These are phyloP conservation scores for Pampus argenteus DNA, from an alignment of 2,797 vertebrate genomes.

Conservation along the genomic window DNA sequence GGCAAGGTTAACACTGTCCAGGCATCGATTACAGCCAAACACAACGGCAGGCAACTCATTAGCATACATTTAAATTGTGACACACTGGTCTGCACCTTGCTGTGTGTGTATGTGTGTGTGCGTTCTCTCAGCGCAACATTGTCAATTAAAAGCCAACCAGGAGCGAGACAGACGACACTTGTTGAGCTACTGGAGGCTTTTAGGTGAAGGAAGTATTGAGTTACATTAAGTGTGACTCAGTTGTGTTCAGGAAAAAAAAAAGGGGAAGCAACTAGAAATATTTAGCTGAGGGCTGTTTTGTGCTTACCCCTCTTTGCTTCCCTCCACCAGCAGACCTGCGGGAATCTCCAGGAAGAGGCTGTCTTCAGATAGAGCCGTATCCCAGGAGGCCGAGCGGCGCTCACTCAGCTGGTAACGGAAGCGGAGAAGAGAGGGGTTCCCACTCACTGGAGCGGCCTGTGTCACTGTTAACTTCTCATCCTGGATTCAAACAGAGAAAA, in stretches of 20 bases:
- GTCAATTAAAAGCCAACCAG: too few species aligned
- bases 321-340: conserved; percentile 90
- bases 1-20: conserved; percentile 54
- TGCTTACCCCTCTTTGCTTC: conserved; percentile 96
- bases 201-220: too few species aligned
- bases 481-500: conserved; percentile 68
- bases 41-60: conserved; percentile 5
- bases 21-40: conserved; percentile 32
- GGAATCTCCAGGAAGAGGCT: conserved; percentile 96
- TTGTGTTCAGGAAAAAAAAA: too few species aligned
- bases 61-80: conserved; percentile 3
- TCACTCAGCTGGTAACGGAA: conserved; percentile 96
- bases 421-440: conserved; percentile 88
- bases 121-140: too few species aligned
- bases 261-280: too few species aligned
- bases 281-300: too few species aligned
- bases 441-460: conserved; percentile 87
- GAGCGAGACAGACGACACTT: too few species aligned
- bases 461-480: conserved; percentile 96
- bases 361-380: conserved; percentile 90
- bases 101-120: too few species aligned
- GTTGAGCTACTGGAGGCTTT: too few species aligned
- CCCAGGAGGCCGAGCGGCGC: conserved; percentile 92
- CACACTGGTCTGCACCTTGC: too few species aligned
- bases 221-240: too few species aligned